Base-by-base conservation (phyloP, 2,797 vertebrate genomes). In the Enteromius thamalakanensis region DNA sequence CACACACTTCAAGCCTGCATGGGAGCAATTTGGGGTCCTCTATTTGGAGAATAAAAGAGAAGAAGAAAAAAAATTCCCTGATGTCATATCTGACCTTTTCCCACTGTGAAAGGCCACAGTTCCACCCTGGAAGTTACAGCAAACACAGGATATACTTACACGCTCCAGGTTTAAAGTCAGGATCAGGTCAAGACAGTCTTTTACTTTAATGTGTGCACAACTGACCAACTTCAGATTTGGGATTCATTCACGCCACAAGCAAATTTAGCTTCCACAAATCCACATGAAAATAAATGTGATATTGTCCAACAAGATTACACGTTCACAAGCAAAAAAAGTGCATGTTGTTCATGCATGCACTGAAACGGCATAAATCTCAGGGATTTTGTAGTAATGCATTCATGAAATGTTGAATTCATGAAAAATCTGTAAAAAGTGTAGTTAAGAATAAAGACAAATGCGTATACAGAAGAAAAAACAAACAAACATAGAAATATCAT, bases 1-100 rank as follows among this genome's bases (percentile, higher is more conserved):
- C 45, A 37, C 45, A 37, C 51, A 65, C 47, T 55, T 80, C 1
- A 40, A 74, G 60, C 14, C 29, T 74, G 69, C 34, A 21, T 65
- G 23, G 32, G 40, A 74, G 47, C 37, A 37, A 72, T 40, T 79
- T 26, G n/a, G 70, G 45, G 32, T 29, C 37, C 10, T 29, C 15
- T 6, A 55, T 60, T 26, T 19, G n/a, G 42, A 47, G 23, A 68
- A 34, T 11, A 21, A 53, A 23, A 21, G 21, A 29, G 60, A 32
- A 4, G 4, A 4, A 34, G 4, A 53, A 77, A 64, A 77, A n/a
- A 45, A 26, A 26, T 4, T 26, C 53, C 34, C 26, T 67, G 45
- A 49, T 67, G 76, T 67, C 62, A 65, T 67, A 32, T 62, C 45
- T 79, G 26, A 79, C 29, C 62, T 79, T 79, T 79, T 64, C 14